Base-by-base conservation (phyloP, 2,888 invertebrate species). In the Augiades crinisus region DNA sequence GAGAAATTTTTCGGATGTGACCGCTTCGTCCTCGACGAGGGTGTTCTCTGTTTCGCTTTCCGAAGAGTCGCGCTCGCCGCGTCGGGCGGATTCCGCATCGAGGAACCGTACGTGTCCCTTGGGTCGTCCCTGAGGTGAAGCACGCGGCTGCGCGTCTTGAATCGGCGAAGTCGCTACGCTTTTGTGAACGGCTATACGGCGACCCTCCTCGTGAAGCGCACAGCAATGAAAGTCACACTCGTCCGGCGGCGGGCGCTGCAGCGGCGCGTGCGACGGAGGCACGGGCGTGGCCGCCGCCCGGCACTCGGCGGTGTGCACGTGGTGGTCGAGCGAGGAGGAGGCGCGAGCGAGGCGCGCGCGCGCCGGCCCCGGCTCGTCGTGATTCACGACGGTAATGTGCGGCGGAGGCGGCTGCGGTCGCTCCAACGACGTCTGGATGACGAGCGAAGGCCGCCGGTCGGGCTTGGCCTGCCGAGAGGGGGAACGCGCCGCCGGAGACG, bases 201-300 rank as follows among this genome's bases (percentile, higher is more conserved):
- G 93, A 5, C 97, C 96, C 80, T 96, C 97, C 83, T 97, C 97
- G 92, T 98, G 98, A 68, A 98, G 91, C 60, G 97, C 96, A 90
- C 97, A 97, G 86, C 98, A 98, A 84, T 98, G 98, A 88, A 98
- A 98, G 90, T 98, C 98, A 91, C 98, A 98, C 85, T 97, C 96
- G 71, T 97, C 96, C 62, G 91, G 90, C 77, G 72, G 90, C 76
- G 72, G 91, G 87, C 74, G 91, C 90, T 61, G 75, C 66, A 10
- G 76, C 72, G 72, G 92, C 90, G 72, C 92, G 83, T 80, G 84
- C 85, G 67, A 54, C 62, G 94, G 75, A 93, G 94, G 90, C 44
- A 93, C 93, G 65, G 90, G 90, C 91, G 70, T 94, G 94, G 93
- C 93, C 79, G 93, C 81, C 94, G 91, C 78, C 91, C 91, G 96